Conservation (phyloP, 2,888 invertebrate genomes). For the Osmoderma eremita region DNA sequence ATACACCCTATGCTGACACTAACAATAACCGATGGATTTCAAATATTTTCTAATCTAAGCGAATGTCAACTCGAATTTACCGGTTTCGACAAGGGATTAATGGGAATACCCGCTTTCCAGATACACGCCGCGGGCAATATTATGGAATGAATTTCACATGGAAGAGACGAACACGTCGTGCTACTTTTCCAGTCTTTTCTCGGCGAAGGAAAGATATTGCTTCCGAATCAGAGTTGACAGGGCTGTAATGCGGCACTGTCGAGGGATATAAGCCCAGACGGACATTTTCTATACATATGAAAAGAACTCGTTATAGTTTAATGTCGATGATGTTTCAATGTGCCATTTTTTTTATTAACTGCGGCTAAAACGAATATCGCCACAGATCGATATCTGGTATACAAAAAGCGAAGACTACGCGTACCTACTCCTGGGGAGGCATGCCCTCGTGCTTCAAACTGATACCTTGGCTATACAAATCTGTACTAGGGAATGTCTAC, state of each 20-base stretch:
- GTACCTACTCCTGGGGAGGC: too few relatives aligned
- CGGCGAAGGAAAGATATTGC: conserved; percentile 3
- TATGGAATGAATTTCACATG: conserved; percentile 4
- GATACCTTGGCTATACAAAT: too few relatives aligned
- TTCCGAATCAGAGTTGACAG: conserved; percentile 7
- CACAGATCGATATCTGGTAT: not conserved
- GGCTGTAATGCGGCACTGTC: not conserved
- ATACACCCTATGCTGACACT: not conserved
- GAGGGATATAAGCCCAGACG: not conserved
- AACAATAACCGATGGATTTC: conserved; percentile 21
- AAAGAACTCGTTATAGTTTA: not conserved
- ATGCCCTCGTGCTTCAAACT: too few relatives aligned
- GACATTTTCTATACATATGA: not conserved
- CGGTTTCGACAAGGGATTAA: conserved; percentile 22
- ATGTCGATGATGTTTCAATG: not conserved
- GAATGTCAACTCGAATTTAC: conserved; percentile 20
- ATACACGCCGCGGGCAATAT: not conserved
- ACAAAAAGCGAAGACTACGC: too few relatives aligned
- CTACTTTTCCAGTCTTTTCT: not conserved
- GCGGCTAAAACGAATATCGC: not conserved
- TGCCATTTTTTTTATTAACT: not conserved
- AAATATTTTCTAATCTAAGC: conserved; percentile 15
- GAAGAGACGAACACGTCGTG: conserved; percentile 3
- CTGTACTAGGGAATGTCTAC: too few relatives aligned
- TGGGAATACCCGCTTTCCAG: conserved; percentile 20